Percentiles rank a stretch among this genome's conserved stretches.
phyloP scores from a whole-genome alignment of 2,113 vertebrate genomes.

The Picathartes gymnocephalus region DNA sequence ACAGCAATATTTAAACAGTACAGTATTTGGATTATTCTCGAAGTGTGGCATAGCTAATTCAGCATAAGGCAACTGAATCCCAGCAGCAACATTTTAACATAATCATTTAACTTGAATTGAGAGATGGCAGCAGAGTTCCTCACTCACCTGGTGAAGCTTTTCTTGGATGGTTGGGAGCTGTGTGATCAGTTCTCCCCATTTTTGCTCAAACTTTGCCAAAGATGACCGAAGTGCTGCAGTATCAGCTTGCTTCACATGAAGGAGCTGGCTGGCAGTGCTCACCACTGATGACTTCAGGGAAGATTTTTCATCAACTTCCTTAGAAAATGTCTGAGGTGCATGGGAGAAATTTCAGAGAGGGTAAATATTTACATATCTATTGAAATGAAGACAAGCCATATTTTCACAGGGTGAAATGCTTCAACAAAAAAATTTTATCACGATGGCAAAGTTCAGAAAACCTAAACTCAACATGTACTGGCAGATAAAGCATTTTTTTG shows the following conservation, averaged over 20 bases:
- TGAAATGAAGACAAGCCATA: background rate
- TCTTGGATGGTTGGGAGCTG: slow-evolving; percentile 77
- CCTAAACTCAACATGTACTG: background rate
- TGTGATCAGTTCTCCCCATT: slow-evolving; percentile 78
- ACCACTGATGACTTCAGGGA: slow-evolving; percentile 78
- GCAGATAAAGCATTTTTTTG: background rate
- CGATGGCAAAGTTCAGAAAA: background rate
- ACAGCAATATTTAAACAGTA: slow-evolving; percentile 50
- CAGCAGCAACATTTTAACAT: slow-evolving; percentile 11
- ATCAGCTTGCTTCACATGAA: slow-evolving; percentile 75
- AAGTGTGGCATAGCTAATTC: slow-evolving; percentile 24
- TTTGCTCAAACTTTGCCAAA: slow-evolving; percentile 77
- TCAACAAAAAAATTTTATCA: background rate
- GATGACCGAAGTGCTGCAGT: slow-evolving; percentile 66
- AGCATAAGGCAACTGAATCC: background rate
- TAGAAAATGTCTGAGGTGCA: slow-evolving; percentile 76
- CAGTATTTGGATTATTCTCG: slow-evolving; percentile 3
- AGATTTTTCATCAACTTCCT: slow-evolving; percentile 78
- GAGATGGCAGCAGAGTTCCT: background rate
- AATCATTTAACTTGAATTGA: background rate
- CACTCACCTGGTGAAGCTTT: slow-evolving; percentile 81
- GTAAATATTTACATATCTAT: background rate
- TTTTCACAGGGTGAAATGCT: background rate
- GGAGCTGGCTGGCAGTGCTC: slow-evolving; percentile 78
- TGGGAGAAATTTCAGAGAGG: background rate